These are phyloP conservation scores for Pseudopodoces humilis DNA, from an alignment of 2,113 vertebrate genomes.

Conservation along the genomic window DNA sequence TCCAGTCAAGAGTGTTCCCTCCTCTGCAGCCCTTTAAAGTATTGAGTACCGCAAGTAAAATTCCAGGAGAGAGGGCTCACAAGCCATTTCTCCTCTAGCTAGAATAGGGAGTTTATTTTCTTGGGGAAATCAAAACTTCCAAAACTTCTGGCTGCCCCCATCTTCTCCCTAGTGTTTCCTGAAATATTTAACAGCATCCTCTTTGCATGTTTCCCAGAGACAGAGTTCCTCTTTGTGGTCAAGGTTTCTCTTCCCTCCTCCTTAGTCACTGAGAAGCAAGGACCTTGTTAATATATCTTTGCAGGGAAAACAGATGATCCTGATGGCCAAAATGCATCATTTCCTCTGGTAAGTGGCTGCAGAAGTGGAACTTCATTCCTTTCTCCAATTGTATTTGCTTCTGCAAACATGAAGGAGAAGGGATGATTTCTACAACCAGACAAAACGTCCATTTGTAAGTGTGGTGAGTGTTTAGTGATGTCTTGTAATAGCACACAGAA, in stretches of 20 bases:
- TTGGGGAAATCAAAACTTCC: constrained; percentile 10
- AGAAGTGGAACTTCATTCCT: not conserved
- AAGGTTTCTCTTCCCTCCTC: not conserved
- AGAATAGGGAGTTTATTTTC: not conserved
- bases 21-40: not conserved
- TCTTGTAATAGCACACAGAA: not conserved
- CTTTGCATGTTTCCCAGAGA: not conserved
- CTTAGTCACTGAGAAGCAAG: not conserved
- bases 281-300: not conserved
- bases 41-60: not conserved
- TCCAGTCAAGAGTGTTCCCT: not conserved
- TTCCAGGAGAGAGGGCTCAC: not conserved
- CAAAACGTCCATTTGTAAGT: not conserved
- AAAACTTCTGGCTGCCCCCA: not conserved
- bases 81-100: not conserved
- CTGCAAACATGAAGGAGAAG: not conserved
- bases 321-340: not conserved
- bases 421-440: not conserved
- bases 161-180: constrained; percentile 28
- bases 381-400: not conserved
- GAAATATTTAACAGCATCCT: constrained; percentile 28
- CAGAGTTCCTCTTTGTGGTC: not conserved
- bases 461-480: not conserved
- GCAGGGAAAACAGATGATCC: not conserved
- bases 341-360: not conserved